phyloP scores from a whole-genome alignment of 1,140 invertebrate species.

The Centruroides sculpturatus region DNA sequence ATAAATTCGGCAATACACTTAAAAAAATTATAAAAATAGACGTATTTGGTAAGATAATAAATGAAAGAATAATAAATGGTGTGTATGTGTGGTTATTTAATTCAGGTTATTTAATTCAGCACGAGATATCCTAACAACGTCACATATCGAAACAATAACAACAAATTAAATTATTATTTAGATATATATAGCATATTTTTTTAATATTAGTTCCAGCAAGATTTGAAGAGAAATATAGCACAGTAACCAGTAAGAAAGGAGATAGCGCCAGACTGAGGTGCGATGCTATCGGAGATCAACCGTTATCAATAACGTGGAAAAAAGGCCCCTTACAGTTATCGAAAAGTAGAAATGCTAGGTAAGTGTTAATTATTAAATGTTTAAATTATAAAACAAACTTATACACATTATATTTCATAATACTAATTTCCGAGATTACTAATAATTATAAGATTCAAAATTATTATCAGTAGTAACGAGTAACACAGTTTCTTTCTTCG shows the following conservation, averaged over 20 bases:
- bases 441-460: too few species aligned
- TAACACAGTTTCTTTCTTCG: too few species aligned
- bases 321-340: conserved; percentile 87
- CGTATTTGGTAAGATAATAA: conserved; percentile 10
- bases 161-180: background rate
- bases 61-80: too few species aligned
- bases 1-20: conserved; percentile 2
- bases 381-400: background rate
- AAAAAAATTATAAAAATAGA: conserved; percentile 1
- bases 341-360: conserved; percentile 63
- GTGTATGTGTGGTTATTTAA: too few species aligned
- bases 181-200: background rate
- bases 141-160: background rate
- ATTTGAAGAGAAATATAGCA: conserved; percentile 71
- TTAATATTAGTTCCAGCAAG: conserved; percentile 63
- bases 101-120: too few species aligned
- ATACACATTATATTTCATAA: too few species aligned
- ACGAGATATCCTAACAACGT: conserved; percentile 1
- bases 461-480: too few species aligned
- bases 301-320: conserved; percentile 90
- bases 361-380: conserved; percentile 32
- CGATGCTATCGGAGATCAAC: conserved; percentile 87
- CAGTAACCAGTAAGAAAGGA: conserved; percentile 72
- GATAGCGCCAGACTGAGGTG: conserved; percentile 85
- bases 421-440: too few species aligned